A percentile compares a stretch with the other conserved stretches of the same genome.
phyloP scores from a whole-genome alignment of 1,140 invertebrate species.

The Phocides pigmalion region DNA sequence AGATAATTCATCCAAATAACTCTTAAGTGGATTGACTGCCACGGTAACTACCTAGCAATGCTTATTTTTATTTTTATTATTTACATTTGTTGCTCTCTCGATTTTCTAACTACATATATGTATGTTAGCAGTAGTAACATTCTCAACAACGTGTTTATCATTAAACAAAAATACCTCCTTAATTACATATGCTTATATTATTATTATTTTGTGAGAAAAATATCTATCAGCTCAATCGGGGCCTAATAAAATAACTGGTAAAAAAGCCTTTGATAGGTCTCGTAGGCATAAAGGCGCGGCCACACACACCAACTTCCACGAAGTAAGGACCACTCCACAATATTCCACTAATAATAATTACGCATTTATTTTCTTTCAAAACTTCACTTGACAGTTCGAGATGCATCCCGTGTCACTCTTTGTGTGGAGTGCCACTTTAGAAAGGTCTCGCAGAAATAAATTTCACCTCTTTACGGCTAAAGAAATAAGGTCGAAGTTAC shows the following conservation, averaged over 20 bases:
- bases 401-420: slow-evolving; percentile 64
- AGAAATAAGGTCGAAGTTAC: slow-evolving; percentile 39
- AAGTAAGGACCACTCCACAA: slow-evolving; percentile 43
- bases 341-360: slow-evolving; percentile 56
- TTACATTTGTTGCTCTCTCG: too few relatives aligned
- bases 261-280: slow-evolving; percentile 31
- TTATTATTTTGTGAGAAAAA: slow-evolving; percentile 3
- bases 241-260: slow-evolving; percentile 45
- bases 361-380: slow-evolving; percentile 64
- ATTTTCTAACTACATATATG: too few relatives aligned
- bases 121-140: too few relatives aligned
- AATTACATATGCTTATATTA: neutral
- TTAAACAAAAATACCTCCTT: neutral
- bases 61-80: too few relatives aligned
- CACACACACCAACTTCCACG: slow-evolving; percentile 47
- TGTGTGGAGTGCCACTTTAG: slow-evolving; percentile 36
- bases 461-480: slow-evolving; percentile 12
- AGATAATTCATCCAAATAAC: too few relatives aligned
- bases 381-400: slow-evolving; percentile 54
- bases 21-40: too few relatives aligned
- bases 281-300: slow-evolving; percentile 29
- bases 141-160: too few relatives aligned
- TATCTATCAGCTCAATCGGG: slow-evolving; percentile 33
- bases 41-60: too few relatives aligned
- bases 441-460: neutral